Percentiles rank a stretch among this genome's conserved stretches.
Evolutionary conservation across 1,140 invertebrate genomes (phyloP).

Genomic region (Adelges cooleyi): DNA sequence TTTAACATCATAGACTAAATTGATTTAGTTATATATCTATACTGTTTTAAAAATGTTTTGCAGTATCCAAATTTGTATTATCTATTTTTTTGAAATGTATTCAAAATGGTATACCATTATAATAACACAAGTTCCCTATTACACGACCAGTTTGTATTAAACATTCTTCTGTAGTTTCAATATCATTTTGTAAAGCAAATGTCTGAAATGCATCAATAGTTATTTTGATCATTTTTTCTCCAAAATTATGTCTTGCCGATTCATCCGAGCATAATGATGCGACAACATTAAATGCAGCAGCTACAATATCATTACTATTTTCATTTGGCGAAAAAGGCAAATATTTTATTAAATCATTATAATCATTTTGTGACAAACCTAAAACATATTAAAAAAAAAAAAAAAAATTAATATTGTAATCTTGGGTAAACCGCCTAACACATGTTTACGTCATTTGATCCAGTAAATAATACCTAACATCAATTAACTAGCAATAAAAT

Average conservation of each 20-base stretch:
- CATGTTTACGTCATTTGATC: too few species aligned
- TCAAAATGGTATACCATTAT: too few species aligned
- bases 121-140: constrained; percentile 19
- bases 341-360: not conserved
- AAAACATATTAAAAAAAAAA: too few species aligned
- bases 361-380: constrained; percentile 7
- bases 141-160: constrained; percentile 3
- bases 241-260: constrained; percentile 1
- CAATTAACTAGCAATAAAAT: too few species aligned
- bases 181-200: not conserved
- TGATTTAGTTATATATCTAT: too few species aligned
- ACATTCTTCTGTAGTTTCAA: not conserved
- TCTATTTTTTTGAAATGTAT: too few species aligned
- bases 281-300: constrained; percentile 1
- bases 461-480: too few species aligned
- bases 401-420: too few species aligned
- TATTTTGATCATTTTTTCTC: not conserved
- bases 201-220: constrained; percentile 6
- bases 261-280: constrained; percentile 14
- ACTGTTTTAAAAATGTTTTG: too few species aligned
- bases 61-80: too few species aligned
- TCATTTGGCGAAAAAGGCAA: not conserved
- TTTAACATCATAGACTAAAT: too few species aligned
- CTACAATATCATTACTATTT: not conserved
- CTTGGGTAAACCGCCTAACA: too few species aligned